Conservation (phyloP, 2,888 invertebrate species). For the Myathropa florea region DNA sequence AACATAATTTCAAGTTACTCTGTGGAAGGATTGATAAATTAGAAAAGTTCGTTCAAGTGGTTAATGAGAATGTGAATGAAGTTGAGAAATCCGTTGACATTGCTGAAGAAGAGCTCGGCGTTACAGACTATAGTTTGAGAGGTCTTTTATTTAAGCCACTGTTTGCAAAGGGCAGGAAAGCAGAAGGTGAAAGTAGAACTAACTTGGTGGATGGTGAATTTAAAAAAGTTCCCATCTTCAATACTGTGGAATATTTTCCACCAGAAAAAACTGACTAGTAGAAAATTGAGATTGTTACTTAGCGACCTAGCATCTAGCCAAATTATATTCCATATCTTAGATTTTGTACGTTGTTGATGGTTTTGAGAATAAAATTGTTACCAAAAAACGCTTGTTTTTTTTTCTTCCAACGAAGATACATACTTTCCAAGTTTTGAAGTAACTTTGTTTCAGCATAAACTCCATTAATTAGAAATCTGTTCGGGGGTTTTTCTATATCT, state of each 20-base stretch:
- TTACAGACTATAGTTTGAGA: conserved; percentile 83
- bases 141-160: conserved; percentile 84
- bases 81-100: conserved; percentile 84
- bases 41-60: conserved; percentile 82
- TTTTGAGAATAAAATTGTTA: conserved; percentile 18
- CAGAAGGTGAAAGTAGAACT: conserved; percentile 63
- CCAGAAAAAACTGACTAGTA: not conserved
- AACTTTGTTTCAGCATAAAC: no score
- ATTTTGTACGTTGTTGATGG: conserved; percentile 22
- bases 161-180: conserved; percentile 76
- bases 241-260: conserved; percentile 77
- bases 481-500: no score
- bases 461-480: no score
- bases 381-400: not conserved
- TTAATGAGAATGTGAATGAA: conserved; percentile 82
- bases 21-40: conserved; percentile 83
- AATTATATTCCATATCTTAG: not conserved
- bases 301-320: conserved; percentile 2
- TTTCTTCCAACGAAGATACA: no score
- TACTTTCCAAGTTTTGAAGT: no score
- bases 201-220: conserved; percentile 77
- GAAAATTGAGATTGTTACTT: not conserved
- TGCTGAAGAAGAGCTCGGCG: conserved; percentile 84
- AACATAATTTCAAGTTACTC: conserved; percentile 82
- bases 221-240: conserved; percentile 77